Conservation (phyloP, 2,888 invertebrate genomes). For the Octodonta nipae region DNA sequence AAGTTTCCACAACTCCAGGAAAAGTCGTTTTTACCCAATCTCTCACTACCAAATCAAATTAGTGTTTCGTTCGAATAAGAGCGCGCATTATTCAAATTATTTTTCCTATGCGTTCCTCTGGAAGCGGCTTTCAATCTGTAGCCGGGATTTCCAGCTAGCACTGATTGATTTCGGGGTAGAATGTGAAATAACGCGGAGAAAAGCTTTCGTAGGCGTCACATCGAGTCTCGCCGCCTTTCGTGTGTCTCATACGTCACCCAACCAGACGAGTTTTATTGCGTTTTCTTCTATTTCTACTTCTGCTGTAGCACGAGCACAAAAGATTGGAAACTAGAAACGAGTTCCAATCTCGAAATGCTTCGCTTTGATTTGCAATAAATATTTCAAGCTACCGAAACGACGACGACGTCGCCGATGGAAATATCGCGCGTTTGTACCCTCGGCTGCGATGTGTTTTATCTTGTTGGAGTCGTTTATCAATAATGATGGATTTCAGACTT, state of each 20-base stretch:
- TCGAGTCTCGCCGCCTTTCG: conserved; percentile 32
- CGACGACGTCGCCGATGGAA: no score
- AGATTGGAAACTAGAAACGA: conserved; percentile 38
- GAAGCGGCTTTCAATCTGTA: conserved; percentile 8
- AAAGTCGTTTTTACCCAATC: no score
- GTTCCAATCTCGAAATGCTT: conserved; percentile 1
- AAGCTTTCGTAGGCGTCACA: conserved; percentile 20
- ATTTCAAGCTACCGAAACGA: no score
- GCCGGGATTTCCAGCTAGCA: conserved; percentile 8
- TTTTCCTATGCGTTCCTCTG: conserved; percentile 9
- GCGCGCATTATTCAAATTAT: no score
- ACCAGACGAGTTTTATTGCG: conserved; percentile 34
- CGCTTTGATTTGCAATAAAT: conserved; percentile 13
- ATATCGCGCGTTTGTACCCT: no score
- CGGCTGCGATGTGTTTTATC: no score
- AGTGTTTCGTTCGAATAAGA: conserved; percentile 1
- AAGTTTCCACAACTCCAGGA: no score
- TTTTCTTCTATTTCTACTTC: conserved; percentile 35
- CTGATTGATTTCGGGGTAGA: conserved; percentile 10
- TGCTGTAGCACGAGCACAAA: conserved; percentile 34
- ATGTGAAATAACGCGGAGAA: not conserved
- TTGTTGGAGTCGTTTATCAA: no score
- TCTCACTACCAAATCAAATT: conserved; percentile 1
- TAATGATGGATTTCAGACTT: no score
- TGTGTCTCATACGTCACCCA: conserved; percentile 34